Base-by-base conservation (phyloP, 2,113 vertebrate genomes). In the Lycaon pictus region DNA sequence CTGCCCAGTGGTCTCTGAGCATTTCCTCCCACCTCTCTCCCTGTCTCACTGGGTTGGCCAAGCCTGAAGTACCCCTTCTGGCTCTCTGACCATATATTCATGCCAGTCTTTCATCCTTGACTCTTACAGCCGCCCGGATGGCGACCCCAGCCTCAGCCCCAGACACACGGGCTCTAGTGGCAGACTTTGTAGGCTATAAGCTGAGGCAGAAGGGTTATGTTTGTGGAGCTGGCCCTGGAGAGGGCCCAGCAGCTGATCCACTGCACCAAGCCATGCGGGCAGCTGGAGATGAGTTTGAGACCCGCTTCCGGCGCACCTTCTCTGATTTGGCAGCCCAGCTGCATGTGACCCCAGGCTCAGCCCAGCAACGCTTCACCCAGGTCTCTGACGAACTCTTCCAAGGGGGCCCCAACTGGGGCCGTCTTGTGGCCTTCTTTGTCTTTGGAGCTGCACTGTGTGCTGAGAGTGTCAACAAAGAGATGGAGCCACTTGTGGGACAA, bases 361-460 rank as follows among this genome's bases (percentile, higher is more conserved):
- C 98, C 72, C 98, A 98, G 77, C 97, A 98, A 29, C 98, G 98
- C 95, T 98, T 98, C 97, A 98, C 98, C 93, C 98, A 98, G 95
- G 98, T 98, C 91, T 98, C 98, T 48, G 98, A 98, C 9, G 98
- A 98, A 97, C 98, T 98, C 92, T 98, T 98, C 93, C 98, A 98
- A 96, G 98, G 98, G 84, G 98, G 98, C 29, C 97, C 98, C 93
- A 98, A 98, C 72, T 98, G 98, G 98, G 98, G 98, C 65, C 98
- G 98, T 60, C 97, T 98, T 62, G 98, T 98, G 96, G 98, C 98
- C 79, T 98, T 98, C 97, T 98, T 98, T 97, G 98, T 98, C 89
- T 98, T 98, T 97, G 98, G 98, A 90, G 98, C 98, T 2, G 98
- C 98, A 2, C 91, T 98, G 69, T 98, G 98, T 97, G 98, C 98